Percentiles rank a stretch among this genome's conserved stretches.
Evolutionary conservation across 2,113 vertebrate genomes (phyloP).

Genomic region (Cyphomyrus plagiostoma): DNA sequence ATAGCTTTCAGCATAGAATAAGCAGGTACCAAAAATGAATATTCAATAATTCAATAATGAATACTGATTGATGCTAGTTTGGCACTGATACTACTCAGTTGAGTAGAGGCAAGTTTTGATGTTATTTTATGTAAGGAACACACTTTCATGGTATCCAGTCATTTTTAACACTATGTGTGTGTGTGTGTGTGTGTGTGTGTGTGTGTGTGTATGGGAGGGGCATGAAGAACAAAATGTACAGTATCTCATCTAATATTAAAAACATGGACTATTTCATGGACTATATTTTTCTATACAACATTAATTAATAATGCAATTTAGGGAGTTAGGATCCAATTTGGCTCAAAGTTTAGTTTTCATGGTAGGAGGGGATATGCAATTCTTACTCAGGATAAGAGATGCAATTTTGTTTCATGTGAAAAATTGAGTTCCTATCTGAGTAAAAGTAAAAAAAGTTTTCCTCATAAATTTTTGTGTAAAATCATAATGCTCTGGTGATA

Average conservation of each 20-base stretch:
- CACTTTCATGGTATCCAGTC: neutral
- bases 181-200: neutral
- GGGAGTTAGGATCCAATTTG: neutral
- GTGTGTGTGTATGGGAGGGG: neutral
- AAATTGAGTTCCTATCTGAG: neutral
- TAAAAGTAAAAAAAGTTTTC: neutral
- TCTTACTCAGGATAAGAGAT: neutral
- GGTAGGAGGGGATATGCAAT: neutral
- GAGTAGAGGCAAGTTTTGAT: neutral
- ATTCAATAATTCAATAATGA: too few species aligned
- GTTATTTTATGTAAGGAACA: neutral
- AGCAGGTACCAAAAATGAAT: neutral
- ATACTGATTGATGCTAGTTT: neutral
- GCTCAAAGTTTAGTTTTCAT: constrained; percentile 10
- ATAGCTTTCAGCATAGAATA: neutral
- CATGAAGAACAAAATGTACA: neutral
- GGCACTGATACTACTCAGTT: neutral
- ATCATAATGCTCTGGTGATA: neutral
- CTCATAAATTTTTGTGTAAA: neutral
- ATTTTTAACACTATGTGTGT: neutral
- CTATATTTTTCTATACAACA: neutral
- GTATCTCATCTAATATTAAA: neutral
- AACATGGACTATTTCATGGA: neutral
- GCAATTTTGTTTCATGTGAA: neutral
- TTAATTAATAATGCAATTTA: neutral